Evolutionary conservation across 2,888 invertebrate genomes (phyloP).

Genomic region (Ochropleura leucogaster): DNA sequence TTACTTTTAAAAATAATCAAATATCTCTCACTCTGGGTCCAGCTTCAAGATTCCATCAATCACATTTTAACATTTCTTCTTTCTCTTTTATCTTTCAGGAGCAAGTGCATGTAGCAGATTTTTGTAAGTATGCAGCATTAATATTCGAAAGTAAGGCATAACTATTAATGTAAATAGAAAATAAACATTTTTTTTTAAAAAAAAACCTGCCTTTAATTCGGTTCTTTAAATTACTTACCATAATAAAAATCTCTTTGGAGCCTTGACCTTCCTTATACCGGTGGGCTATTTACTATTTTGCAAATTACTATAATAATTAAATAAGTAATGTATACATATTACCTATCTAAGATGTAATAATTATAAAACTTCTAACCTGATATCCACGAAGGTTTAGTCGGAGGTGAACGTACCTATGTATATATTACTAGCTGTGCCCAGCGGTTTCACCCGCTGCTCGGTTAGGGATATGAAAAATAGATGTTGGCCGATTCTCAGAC

Average conservation of each 20-base stretch:
- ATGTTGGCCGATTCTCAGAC: too few species aligned
- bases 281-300: background rate
- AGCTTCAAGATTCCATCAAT: background rate
- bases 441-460: too few species aligned
- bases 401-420: too few species aligned
- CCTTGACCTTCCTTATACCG: background rate
- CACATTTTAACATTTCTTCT: background rate
- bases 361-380: too few species aligned
- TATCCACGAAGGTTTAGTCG: too few species aligned
- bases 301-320: too few species aligned
- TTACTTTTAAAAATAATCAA: background rate
- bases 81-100: conserved; percentile 88
- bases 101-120: conserved; percentile 92
- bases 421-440: too few species aligned
- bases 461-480: too few species aligned
- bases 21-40: background rate
- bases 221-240: background rate
- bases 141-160: conserved; percentile 68
- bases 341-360: too few species aligned
- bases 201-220: conserved; percentile 12
- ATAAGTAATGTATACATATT: too few species aligned
- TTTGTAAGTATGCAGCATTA: conserved; percentile 90
- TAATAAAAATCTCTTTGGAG: background rate
- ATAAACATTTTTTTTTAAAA: conserved; percentile 35
- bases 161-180: conserved; percentile 24